Conservation (phyloP, 2,113 vertebrate species). For the Mixornis gularis region DNA sequence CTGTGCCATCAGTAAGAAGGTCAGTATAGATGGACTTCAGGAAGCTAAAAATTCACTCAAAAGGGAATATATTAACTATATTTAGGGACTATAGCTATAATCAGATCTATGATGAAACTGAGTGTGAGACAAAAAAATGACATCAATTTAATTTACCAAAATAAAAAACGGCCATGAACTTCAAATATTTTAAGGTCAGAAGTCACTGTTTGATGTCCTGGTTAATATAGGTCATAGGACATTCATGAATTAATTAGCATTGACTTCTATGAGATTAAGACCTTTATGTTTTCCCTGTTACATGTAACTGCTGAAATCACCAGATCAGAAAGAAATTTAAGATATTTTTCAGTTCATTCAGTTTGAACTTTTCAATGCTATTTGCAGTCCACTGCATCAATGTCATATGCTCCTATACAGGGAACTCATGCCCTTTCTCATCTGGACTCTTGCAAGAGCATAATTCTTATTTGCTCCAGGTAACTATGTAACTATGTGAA, state of each 20-base stretch:
- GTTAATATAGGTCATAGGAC: not conserved
- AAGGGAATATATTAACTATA: not conserved
- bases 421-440: not conserved
- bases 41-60: not conserved
- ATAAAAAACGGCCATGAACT: not conserved
- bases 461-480: not conserved
- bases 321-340: conserved; percentile 18
- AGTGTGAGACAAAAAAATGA: not conserved
- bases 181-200: not conserved
- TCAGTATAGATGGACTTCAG: not conserved
- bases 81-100: not conserved
- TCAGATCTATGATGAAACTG: not conserved
- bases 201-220: not conserved
- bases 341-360: conserved; percentile 32
- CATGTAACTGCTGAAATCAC: not conserved
- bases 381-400: not conserved
- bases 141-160: not conserved
- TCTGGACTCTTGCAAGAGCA: not conserved
- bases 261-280: not conserved
- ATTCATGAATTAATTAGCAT: not conserved
- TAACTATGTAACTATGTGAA: not conserved
- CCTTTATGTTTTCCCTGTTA: not conserved
- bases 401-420: not conserved
- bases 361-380: conserved; percentile 2
- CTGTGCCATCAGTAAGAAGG: not conserved